phyloP scores from a whole-genome alignment of 2,113 vertebrate genomes.

The Sitta europaea region DNA sequence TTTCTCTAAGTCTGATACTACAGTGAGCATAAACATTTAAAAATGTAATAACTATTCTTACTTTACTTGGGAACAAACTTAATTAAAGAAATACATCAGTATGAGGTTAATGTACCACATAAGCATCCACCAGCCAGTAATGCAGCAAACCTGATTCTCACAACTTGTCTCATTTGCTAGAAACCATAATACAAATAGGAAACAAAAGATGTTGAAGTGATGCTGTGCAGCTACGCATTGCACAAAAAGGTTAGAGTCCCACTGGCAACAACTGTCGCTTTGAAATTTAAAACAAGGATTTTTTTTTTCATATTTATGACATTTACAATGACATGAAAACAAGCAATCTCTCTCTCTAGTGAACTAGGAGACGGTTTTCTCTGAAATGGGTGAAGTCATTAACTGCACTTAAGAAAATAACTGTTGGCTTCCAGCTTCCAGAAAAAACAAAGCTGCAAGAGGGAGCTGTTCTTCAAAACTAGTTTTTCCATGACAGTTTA shows the following conservation, averaged over 20 bases:
- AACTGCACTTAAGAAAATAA: not conserved
- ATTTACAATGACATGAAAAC: slow-evolving; percentile 52
- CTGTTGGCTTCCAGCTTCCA: slow-evolving; percentile 29
- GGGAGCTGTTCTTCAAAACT: not conserved
- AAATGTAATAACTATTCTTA: not conserved
- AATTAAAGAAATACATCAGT: not conserved
- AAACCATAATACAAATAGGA: not conserved
- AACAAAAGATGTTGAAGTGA: not conserved
- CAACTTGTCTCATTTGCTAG: not conserved
- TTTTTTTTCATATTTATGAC: slow-evolving; percentile 41
- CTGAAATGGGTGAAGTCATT: slow-evolving; percentile 13
- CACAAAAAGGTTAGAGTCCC: not conserved
- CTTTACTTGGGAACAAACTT: not conserved
- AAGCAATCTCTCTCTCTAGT: slow-evolving; percentile 34
- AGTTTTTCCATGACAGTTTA: not conserved
- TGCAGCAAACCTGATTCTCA: not conserved
- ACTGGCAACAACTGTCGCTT: not conserved
- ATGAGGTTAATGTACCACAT: not conserved
- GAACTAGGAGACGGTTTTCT: not conserved
- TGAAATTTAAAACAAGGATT: slow-evolving; percentile 29
- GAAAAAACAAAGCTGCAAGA: not conserved
- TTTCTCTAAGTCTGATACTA: not conserved
- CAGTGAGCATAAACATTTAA: not conserved
- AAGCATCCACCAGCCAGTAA: not conserved
- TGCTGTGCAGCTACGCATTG: not conserved